These are phyloP conservation scores for Monarcha castaneiventris DNA, from an alignment of 2,113 vertebrate species.

Conservation along the genomic window DNA sequence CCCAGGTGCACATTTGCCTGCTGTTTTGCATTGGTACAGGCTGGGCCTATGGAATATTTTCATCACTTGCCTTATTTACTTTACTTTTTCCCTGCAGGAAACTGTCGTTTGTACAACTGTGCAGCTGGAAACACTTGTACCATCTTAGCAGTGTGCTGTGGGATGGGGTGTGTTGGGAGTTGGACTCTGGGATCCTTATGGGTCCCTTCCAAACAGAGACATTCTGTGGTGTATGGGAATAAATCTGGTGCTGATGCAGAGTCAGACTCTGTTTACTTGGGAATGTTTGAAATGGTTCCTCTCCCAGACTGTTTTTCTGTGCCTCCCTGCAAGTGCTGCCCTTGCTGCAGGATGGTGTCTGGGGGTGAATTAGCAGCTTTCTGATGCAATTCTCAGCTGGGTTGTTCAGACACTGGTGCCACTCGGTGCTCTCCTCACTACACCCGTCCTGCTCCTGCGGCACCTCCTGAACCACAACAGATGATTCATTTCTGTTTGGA, in stretches of 20 bases:
- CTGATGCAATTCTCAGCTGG: conserved; percentile 34
- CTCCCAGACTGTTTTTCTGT: background rate
- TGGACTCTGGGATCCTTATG: background rate
- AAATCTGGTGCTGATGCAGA: background rate
- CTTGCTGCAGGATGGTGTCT: background rate
- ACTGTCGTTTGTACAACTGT: background rate
- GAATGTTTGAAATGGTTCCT: background rate
- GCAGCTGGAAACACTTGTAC: background rate
- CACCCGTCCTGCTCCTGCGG: background rate
- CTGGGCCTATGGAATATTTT: background rate
- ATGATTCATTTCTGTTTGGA: conserved; percentile 51
- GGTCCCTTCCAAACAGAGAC: background rate
- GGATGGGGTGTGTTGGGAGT: background rate
- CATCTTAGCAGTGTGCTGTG: rapidly evolving
- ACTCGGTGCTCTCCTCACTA: background rate
- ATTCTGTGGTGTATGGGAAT: background rate
- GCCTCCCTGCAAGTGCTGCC: background rate
- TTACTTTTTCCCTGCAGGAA: background rate
- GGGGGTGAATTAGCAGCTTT: background rate
- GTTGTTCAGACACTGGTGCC: background rate
- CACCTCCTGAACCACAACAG: conserved; percentile 42
- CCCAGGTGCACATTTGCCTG: background rate
- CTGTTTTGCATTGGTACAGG: background rate
- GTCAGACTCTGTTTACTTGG: background rate
- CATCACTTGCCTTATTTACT: background rate